Evolutionary conservation across 30 jellyfish, hydroid and myxozoan genomes (phyloP).

Genomic region (Morbakka virulenta): DNA sequence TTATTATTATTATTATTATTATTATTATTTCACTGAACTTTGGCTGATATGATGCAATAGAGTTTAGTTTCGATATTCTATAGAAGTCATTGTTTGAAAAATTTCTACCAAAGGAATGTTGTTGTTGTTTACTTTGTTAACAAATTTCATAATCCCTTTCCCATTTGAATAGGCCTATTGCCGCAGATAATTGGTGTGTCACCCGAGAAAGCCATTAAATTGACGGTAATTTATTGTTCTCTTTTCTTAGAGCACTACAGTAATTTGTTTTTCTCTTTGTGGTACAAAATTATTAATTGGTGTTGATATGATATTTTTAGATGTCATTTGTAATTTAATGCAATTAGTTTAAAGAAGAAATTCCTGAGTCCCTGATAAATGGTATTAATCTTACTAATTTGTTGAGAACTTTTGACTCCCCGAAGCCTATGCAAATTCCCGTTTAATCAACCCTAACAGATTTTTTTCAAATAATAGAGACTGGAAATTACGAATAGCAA

Average conservation of each 20-base stretch:
- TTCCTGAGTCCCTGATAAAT: no score
- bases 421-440: no score
- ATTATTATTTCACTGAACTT: no score
- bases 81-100: background rate
- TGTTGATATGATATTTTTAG: background rate
- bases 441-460: no score
- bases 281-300: background rate
- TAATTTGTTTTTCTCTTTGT: background rate
- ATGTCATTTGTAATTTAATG: background rate
- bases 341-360: no score
- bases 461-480: no score
- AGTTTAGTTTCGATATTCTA: background rate
- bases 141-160: background rate
- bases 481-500: no score
- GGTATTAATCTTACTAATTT: no score
- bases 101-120: background rate
- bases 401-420: no score
- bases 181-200: constrained; percentile 97
- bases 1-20: no score
- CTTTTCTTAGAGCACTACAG: background rate
- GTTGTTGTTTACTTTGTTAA: background rate
- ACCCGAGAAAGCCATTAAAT: constrained; percentile 96
- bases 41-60: no score
- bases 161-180: constrained; percentile 39
- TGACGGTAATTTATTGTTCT: constrained; percentile 52